These are phyloP conservation scores for Patella depressa DNA, from an alignment of 2,888 invertebrate genomes.

Conservation along the genomic window DNA sequence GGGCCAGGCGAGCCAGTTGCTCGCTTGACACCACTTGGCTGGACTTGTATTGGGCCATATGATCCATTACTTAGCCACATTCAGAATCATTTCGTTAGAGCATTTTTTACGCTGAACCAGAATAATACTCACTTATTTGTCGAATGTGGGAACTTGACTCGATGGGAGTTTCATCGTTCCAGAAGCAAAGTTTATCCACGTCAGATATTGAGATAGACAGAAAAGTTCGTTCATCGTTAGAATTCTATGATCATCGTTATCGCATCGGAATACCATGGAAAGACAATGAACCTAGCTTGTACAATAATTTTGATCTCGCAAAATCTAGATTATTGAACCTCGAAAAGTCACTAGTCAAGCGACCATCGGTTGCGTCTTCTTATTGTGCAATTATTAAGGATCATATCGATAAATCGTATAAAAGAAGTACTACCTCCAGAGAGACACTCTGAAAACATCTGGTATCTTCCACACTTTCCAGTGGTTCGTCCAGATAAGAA, in stretches of 20 bases:
- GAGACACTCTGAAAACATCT: background rate
- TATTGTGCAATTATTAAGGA: background rate
- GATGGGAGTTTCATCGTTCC: background rate
- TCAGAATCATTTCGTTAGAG: background rate
- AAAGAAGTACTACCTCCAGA: background rate
- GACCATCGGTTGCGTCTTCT: background rate
- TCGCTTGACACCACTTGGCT: constrained; percentile 21
- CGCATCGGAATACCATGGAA: background rate
- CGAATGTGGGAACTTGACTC: background rate
- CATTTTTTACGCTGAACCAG: background rate
- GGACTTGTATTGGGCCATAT: constrained; percentile 16
- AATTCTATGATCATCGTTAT: background rate
- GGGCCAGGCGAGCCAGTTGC: constrained; percentile 19
- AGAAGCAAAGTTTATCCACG: background rate
- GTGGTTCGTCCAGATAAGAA: background rate
- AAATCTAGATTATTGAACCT: background rate
- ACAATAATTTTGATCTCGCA: background rate
- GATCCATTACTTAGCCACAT: background rate
- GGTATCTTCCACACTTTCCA: background rate
- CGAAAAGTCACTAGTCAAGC: background rate
- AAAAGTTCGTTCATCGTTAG: background rate
- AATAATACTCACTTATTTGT: background rate
- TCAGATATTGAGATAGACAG: background rate
- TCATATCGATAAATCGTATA: background rate
- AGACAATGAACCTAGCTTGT: background rate